phyloP scores from a whole-genome alignment of 2,113 vertebrate genomes.

The Salminus brasiliensis region DNA sequence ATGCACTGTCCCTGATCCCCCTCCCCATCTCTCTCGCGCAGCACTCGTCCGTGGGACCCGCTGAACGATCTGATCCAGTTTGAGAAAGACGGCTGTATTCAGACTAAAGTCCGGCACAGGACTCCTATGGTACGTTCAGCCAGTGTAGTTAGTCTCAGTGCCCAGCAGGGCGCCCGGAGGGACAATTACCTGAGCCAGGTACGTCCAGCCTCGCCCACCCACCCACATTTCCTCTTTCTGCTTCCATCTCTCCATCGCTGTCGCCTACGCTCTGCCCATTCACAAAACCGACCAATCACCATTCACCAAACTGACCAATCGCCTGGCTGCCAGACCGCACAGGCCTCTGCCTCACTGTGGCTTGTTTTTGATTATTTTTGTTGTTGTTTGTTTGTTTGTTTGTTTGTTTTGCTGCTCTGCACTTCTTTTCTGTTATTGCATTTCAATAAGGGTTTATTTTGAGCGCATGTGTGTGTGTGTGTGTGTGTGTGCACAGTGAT shows the following conservation, averaged over 20 bases:
- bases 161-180: constrained; percentile 82
- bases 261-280: constrained; percentile 44
- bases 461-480: not conserved
- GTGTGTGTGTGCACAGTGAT: not conserved
- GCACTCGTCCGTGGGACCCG: constrained; percentile 97
- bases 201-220: constrained; percentile 65
- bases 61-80: constrained; percentile 98
- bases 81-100: constrained; percentile 94
- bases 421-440: not conserved
- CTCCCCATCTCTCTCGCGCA: constrained; percentile 60
- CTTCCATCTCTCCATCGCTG: constrained; percentile 31
- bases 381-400: not conserved
- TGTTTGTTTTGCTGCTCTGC: not conserved
- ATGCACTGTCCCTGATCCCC: not conserved
- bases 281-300: constrained; percentile 26
- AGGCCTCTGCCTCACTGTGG: constrained; percentile 16
- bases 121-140: constrained; percentile 95
- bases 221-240: constrained; percentile 50
- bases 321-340: constrained; percentile 12
- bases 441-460: not conserved
- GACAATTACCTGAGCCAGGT: constrained; percentile 75
- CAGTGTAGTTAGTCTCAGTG: constrained; percentile 86
- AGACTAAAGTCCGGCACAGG: constrained; percentile 96
- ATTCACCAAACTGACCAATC: constrained; percentile 35
- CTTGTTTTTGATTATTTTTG: constrained; percentile 6